Percentiles rank a stretch among this genome's conserved stretches.
phyloP scores from a whole-genome alignment of 2,888 invertebrate species.

The Andrena trimmerana region DNA sequence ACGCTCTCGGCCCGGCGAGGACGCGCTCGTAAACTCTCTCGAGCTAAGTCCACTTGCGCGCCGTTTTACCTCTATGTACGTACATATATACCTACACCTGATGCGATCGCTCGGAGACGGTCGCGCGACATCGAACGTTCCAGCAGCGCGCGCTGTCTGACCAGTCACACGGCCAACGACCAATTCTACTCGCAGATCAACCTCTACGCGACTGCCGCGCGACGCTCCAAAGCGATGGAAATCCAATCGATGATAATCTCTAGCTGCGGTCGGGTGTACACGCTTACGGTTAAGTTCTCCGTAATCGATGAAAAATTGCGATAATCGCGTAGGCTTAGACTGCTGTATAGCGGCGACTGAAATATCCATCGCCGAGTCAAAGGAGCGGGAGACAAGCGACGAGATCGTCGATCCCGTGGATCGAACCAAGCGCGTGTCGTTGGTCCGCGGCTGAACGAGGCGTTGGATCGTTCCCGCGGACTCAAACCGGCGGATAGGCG shows the following conservation, averaged over 20 bases:
- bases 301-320: too few relatives aligned
- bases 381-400: background rate
- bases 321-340: too few relatives aligned
- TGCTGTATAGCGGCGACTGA: too few relatives aligned
- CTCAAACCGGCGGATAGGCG: conserved; percentile 68
- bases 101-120: background rate
- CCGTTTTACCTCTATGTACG: conserved; percentile 19
- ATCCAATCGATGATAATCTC: too few relatives aligned
- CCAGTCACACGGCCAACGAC: conserved; percentile 34
- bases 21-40: conserved; percentile 53
- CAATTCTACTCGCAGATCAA: conserved; percentile 16
- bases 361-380: too few relatives aligned
- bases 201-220: background rate
- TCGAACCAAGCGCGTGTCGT: conserved; percentile 57
- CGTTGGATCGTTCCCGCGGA: conserved; percentile 64
- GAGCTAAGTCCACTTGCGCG: conserved; percentile 27
- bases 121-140: background rate
- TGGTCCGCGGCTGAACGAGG: conserved; percentile 48
- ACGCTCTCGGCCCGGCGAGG: conserved; percentile 38
- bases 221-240: too few relatives aligned
- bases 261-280: too few relatives aligned
- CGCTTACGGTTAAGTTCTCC: too few relatives aligned
- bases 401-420: conserved; percentile 8
- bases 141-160: conserved; percentile 28
- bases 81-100: conserved; percentile 23